Evolutionary conservation across 1,140 invertebrate genomes (phyloP).

Genomic region (Bombyx mandarina): DNA sequence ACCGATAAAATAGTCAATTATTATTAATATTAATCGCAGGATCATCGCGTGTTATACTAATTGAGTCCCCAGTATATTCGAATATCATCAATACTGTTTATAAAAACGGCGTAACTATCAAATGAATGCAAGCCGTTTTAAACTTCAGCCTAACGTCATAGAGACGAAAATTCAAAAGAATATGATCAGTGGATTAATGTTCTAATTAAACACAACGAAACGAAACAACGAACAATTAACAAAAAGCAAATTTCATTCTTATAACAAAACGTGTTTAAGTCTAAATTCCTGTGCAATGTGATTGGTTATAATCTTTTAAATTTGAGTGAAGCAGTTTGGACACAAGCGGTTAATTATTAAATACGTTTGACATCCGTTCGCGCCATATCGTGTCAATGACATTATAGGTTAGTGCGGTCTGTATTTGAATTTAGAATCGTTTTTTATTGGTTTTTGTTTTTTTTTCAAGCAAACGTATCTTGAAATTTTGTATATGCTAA

Average conservation of each 20-base stretch:
- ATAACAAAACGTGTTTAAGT: background rate
- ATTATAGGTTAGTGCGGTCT: constrained; percentile 11
- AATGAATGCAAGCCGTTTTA: too few species aligned
- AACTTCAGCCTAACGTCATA: too few species aligned
- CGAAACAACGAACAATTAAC: too few species aligned
- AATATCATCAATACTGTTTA: too few species aligned
- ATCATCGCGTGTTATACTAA: constrained; percentile 12
- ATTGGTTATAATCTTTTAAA: background rate
- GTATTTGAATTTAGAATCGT: constrained; percentile 3
- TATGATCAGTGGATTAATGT: too few species aligned
- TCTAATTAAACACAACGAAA: too few species aligned
- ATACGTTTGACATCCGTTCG: constrained; percentile 23
- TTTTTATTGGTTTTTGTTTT: background rate
- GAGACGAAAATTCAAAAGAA: too few species aligned
- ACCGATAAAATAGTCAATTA: background rate
- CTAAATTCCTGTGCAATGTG: background rate
- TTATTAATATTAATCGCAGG: constrained; percentile 7
- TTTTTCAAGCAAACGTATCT: too few species aligned
- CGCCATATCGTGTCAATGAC: constrained; percentile 18
- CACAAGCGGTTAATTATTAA: constrained; percentile 18
- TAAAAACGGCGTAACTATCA: too few species aligned
- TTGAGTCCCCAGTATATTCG: constrained; percentile 12
- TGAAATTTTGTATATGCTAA: too few species aligned
- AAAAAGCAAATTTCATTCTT: background rate
- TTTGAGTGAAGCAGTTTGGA: background rate